Evolutionary conservation across 2,797 vertebrate species (phyloP).

Genomic region (Gymnothorax javanicus): DNA sequence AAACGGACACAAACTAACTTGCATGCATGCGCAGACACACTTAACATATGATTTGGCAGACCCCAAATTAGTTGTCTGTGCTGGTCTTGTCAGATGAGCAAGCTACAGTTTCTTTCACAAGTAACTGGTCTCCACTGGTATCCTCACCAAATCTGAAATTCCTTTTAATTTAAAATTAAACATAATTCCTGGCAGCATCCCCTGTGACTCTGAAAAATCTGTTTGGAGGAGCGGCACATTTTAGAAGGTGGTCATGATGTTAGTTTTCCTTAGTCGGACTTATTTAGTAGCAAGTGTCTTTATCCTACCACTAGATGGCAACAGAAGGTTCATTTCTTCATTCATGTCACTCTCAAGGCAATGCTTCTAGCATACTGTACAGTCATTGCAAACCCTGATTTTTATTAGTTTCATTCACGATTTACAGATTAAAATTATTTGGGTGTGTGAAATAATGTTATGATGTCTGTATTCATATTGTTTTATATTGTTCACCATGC

Average conservation of each 20-base stretch:
- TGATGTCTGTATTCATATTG: not conserved
- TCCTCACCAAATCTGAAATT: not conserved
- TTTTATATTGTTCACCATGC: not conserved
- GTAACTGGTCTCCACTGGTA: not conserved
- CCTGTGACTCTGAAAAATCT: not conserved
- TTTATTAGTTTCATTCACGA: not conserved
- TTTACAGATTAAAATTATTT: not conserved
- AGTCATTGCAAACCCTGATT: not conserved
- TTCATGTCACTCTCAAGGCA: not conserved
- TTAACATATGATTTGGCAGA: not conserved
- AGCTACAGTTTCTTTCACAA: too few species aligned
- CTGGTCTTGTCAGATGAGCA: not conserved
- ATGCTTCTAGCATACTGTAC: not conserved
- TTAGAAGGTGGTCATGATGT: constrained; percentile 44
- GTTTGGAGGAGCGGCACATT: constrained; percentile 33
- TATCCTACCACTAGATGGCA: constrained; percentile 51
- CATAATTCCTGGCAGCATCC: not conserved
- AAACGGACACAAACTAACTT: not conserved
- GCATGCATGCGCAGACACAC: not conserved
- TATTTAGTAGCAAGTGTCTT: not conserved
- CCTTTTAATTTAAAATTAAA: not conserved
- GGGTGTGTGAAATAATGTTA: not conserved
- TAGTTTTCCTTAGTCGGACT: not conserved
- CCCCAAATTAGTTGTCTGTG: not conserved
- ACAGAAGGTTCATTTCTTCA: constrained; percentile 21